Evolutionary conservation across 1,140 invertebrate species (phyloP).

Genomic region (Macrotrachela quadricornifera): DNA sequence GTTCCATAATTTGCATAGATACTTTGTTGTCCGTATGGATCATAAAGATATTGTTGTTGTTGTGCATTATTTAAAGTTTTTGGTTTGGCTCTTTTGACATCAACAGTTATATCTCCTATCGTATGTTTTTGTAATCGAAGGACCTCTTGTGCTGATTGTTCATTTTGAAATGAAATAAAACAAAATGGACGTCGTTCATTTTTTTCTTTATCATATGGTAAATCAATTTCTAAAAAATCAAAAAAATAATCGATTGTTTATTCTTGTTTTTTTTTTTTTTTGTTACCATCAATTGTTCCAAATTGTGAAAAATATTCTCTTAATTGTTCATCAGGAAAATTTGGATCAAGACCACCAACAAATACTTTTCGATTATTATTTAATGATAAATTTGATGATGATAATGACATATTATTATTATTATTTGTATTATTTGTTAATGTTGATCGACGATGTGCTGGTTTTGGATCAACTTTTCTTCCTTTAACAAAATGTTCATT

Average conservation of each 20-base stretch:
- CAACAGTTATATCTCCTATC: conserved; percentile 50
- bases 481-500: too few species aligned
- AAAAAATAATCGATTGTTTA: neutral
- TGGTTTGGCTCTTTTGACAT: conserved; percentile 28
- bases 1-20: too few species aligned
- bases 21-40: too few species aligned
- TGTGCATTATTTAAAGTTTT: too few species aligned
- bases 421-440: too few species aligned
- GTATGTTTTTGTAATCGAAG: conserved; percentile 71
- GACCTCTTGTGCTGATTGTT: conserved; percentile 70
- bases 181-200: conserved; percentile 82
- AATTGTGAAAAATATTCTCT: conserved; percentile 20
- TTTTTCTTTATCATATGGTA: conserved; percentile 85
- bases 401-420: too few species aligned
- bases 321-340: conserved; percentile 16
- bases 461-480: too few species aligned
- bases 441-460: too few species aligned
- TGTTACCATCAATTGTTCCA: conserved; percentile 15
- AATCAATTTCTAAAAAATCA: conserved; percentile 73
- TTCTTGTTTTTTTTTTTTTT: too few species aligned
- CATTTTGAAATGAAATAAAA: conserved; percentile 72
- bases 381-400: too few species aligned
- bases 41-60: too few species aligned
- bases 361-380: conserved; percentile 14
- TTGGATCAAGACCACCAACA: conserved; percentile 18